Conservation (phyloP, 2,113 vertebrate genomes). For the Osmerus eperlanus region DNA sequence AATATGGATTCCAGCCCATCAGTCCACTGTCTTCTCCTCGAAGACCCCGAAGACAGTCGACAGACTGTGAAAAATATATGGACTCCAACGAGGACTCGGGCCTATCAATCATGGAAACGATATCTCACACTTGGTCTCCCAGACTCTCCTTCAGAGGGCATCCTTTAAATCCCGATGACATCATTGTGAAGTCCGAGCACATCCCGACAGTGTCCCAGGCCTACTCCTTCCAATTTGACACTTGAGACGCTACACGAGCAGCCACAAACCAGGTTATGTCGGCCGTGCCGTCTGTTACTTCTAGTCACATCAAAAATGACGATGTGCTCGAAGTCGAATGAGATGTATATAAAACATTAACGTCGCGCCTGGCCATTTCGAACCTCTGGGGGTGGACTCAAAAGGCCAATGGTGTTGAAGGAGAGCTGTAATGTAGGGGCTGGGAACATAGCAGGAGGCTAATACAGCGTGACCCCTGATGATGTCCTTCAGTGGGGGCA, state of each 20-base stretch:
- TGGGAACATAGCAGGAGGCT: background rate
- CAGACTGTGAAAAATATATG: constrained; percentile 1
- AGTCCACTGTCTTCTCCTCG: background rate
- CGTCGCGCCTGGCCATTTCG: background rate
- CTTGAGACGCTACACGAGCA: too few species aligned
- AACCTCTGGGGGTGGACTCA: background rate
- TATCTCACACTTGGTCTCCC: constrained; percentile 5
- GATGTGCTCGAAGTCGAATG: background rate
- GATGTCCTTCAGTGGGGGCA: constrained; percentile 22
- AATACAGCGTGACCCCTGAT: constrained; percentile 1
- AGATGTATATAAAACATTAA: background rate
- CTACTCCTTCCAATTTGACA: background rate
- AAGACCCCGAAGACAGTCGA: background rate
- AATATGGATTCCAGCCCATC: background rate
- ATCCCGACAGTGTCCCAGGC: background rate
- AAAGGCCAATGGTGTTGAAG: background rate
- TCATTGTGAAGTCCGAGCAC: background rate
- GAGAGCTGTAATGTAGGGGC: constrained; percentile 8
- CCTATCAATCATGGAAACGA: constrained; percentile 12
- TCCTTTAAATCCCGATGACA: background rate
- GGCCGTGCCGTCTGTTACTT: too few species aligned
- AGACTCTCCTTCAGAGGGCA: background rate
- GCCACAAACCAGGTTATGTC: too few species aligned
- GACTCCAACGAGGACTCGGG: background rate
- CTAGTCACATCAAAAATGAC: too few species aligned